Base-by-base conservation (phyloP, 2,888 invertebrate species). In the Altica lythri region DNA sequence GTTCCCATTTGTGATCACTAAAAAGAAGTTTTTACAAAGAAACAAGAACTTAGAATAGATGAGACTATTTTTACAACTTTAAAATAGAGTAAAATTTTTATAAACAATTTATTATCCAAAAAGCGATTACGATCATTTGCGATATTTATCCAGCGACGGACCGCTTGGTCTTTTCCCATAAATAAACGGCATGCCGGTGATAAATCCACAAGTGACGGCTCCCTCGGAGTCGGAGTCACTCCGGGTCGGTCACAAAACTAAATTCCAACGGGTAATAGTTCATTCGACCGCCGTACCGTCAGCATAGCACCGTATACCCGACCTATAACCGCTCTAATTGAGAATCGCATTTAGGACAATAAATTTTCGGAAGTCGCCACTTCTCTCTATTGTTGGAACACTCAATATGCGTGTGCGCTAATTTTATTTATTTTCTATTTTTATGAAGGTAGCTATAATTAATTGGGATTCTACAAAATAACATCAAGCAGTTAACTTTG, bases 261-360 rank as follows among this genome's bases (percentile, higher is more conserved):
- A 72, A 74, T 74, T 74, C 72, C 72, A 67, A 64, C 70, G 68
- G 67, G 73, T 72, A 71, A 73, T 74, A 75, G 73, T 75, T 75
- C 74, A 74, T 75, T 73, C 40, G 46, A 46, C 19, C 38, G 46
- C 38, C 40, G 35, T 29, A 35, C 51, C 51, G 32, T 19, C 30
- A 18, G 46, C 43, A 71, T 69, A 71, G 68, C 68, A 66, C 66
- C 66, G 66, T 68, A 69, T 72, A 67, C 79, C 80, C 81, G 78
- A 79, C 80, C 82, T 82, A 83, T 83, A 82, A 82, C 78, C 78
- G 79, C 77, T 82, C 82, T 82, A 83, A 83, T 83, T 83, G 83
- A 82, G 83, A 83, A 83, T 83, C 82, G 82, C 82, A 81, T 80
- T 79, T 82, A 81, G 79, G 81, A 79, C 80, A 81, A 49, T 83